Percentiles rank a stretch among this genome's conserved stretches.
These are phyloP conservation scores for Dryomyza anilis DNA, from an alignment of 2,888 invertebrate genomes.

Conservation along the genomic window DNA sequence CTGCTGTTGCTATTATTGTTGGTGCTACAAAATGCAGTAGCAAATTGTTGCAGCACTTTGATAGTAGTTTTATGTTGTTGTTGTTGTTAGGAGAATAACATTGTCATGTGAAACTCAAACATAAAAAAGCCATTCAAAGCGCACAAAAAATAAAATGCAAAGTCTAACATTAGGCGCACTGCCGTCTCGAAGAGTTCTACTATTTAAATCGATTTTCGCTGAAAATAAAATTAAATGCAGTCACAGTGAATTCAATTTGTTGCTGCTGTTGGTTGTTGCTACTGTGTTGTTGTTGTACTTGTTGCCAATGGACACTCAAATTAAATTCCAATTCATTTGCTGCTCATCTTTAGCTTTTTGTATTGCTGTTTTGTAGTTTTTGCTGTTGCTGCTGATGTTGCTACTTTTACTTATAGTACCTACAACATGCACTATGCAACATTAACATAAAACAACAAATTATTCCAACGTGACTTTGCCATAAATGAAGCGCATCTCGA, in stretches of 20 bases:
- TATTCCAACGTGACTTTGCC: conserved; percentile 63
- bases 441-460: conserved; percentile 63
- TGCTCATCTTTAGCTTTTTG: conserved; percentile 16
- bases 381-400: not conserved
- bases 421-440: too few species aligned
- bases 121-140: not conserved
- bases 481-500: conserved; percentile 56
- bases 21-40: conserved; percentile 5
- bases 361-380: too few species aligned
- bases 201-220: not conserved
- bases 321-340: conserved; percentile 61
- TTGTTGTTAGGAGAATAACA: not conserved
- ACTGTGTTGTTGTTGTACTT: not conserved
- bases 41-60: not conserved
- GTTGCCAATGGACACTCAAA: conserved; percentile 46
- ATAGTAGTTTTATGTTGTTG: not conserved
- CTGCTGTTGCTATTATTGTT: not conserved
- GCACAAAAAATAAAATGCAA: too few species aligned
- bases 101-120: not conserved
- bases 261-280: not conserved
- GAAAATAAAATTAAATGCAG: not conserved
- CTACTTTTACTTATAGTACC: conserved; percentile 29
- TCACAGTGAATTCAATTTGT: not conserved
- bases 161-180: not conserved
- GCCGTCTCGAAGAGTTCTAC: not conserved